A percentile compares a stretch with the other conserved stretches of the same genome.
These are phyloP conservation scores for Eptatretus atami DNA, from an alignment of 2,797 vertebrate genomes.

Conservation along the genomic window DNA sequence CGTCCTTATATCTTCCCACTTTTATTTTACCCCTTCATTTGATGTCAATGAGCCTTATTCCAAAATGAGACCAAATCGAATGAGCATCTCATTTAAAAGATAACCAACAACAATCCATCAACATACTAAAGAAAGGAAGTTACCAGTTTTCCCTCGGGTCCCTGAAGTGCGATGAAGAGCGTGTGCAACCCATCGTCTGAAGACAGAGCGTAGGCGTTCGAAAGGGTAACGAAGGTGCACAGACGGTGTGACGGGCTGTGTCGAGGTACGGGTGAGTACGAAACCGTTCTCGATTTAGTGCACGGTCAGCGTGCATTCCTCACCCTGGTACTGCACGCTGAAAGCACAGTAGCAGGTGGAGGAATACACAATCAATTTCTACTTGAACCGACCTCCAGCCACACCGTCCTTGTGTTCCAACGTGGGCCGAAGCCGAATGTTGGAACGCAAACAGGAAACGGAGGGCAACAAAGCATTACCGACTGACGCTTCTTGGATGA, in stretches of 20 bases:
- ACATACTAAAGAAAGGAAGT: slow-evolving; percentile 15
- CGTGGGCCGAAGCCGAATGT: too few species aligned
- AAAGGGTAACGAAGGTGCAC: slow-evolving; percentile 52
- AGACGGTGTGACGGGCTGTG: slow-evolving; percentile 13
- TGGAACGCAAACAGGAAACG: too few species aligned
- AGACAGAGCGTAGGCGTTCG: slow-evolving; percentile 61
- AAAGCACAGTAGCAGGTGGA: slow-evolving; percentile 1
- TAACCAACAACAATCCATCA: too few species aligned
- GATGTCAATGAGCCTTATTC: too few species aligned
- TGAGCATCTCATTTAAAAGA: too few species aligned
- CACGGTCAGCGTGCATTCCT: slow-evolving; percentile 40
- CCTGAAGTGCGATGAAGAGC: slow-evolving; percentile 79
- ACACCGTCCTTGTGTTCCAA: too few species aligned
- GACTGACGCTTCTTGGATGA: slow-evolving; percentile 63
- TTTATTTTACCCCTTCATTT: too few species aligned
- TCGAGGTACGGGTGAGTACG: slow-evolving; percentile 27
- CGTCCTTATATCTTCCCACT: too few species aligned
- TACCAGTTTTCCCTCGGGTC: slow-evolving; percentile 78
- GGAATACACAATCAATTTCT: background rate
- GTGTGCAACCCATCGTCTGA: slow-evolving; percentile 52
- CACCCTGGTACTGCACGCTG: slow-evolving; percentile 42
- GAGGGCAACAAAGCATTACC: slow-evolving; percentile 17
- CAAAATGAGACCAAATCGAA: too few species aligned
- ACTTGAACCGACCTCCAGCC: too few species aligned
- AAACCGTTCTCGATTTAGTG: slow-evolving; percentile 77